Evolutionary conservation across 2,113 vertebrate genomes (phyloP).

Genomic region (Plestiodon gilberti): DNA sequence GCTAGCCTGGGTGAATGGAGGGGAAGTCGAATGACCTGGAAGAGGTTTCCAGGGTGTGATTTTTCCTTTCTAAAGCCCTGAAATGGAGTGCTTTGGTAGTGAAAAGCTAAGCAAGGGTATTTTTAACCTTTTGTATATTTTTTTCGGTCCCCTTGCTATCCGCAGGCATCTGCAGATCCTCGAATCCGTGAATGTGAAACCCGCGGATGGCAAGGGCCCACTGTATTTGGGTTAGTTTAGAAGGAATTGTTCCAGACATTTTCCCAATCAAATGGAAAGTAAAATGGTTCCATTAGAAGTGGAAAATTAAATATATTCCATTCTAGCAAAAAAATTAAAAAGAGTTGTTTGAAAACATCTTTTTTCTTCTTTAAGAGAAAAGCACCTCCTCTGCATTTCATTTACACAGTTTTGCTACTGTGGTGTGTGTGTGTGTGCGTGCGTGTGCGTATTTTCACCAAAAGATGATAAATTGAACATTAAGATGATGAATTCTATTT

Average conservation of each 20-base stretch:
- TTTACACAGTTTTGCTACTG: neutral
- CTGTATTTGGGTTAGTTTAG: neutral
- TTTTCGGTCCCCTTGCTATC: too few relatives aligned
- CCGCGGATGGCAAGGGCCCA: too few relatives aligned
- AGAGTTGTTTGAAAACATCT: constrained; percentile 26
- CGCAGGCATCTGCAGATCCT: too few relatives aligned
- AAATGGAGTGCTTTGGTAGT: too few relatives aligned
- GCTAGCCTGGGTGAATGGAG: too few relatives aligned
- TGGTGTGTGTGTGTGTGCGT: neutral
- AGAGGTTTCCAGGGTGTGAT: too few relatives aligned
- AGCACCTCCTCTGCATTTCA: constrained; percentile 30
- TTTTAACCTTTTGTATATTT: too few relatives aligned
- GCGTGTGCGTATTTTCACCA: neutral
- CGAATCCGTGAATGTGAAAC: too few relatives aligned
- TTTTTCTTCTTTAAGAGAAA: constrained; percentile 16
- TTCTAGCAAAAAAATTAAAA: constrained; percentile 36
- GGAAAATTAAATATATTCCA: constrained; percentile 37
- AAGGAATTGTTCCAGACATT: constrained; percentile 35
- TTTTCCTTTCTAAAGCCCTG: too few relatives aligned
- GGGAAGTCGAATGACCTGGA: too few relatives aligned
- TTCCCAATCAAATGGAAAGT: constrained; percentile 39
- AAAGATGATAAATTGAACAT: constrained; percentile 32
- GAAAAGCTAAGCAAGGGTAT: too few relatives aligned
- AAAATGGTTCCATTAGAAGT: constrained; percentile 32
- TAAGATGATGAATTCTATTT: constrained; percentile 37